Evolutionary conservation across 2,888 invertebrate species (phyloP), one percentile per base, ranked within the genome.

Genomic region (Torymus tubicola): DNA sequence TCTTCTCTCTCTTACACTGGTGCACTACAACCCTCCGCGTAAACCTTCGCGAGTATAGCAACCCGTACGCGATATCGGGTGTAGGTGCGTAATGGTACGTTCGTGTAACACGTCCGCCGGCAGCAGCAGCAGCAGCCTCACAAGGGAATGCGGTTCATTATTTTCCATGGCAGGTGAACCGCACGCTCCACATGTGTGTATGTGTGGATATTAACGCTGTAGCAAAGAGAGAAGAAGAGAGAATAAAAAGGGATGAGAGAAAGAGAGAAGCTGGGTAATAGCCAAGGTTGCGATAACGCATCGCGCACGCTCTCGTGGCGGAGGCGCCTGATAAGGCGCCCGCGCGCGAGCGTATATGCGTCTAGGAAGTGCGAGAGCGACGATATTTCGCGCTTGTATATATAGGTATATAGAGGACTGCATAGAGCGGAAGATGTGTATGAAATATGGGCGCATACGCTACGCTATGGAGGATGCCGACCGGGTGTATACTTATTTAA

Each of bases 51-150:
- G 74, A 64, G 68, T 21, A 21, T 21, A 21, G 21, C 61, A 58
- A 74, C 21, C 31, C 55, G 79, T 24, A 79, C 77, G 81, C 82
- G 83, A 86, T 84, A 82, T 84, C 80, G 78, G 61, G 81, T 69
- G 81, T 74, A 78, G 78, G 81, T 78, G 81, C 81, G 81, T 81
- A 81, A 81, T 81, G 81, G 78, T 74, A 81, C 78, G 74, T 81
- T 81, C 81, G 70, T 81, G 81, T 78, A 81, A 81, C 74, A 70
- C 81, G 74, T 81, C 72, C 53, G 73, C 60, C 57, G 63, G 42
- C 52, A 18, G 64, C 16, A 5, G 14, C 24, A 14, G n/a, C n/a
- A 63, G 24, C 18, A 77, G 63, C 64, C 58, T 64, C 81, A 68
- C 76, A 58, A 58, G 77, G 75, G 75, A 81, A 79, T 81, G 81